Evolutionary conservation across 2,113 vertebrate species (phyloP), one percentile per base, ranked within the genome.

Genomic region (Hippolais icterina): DNA sequence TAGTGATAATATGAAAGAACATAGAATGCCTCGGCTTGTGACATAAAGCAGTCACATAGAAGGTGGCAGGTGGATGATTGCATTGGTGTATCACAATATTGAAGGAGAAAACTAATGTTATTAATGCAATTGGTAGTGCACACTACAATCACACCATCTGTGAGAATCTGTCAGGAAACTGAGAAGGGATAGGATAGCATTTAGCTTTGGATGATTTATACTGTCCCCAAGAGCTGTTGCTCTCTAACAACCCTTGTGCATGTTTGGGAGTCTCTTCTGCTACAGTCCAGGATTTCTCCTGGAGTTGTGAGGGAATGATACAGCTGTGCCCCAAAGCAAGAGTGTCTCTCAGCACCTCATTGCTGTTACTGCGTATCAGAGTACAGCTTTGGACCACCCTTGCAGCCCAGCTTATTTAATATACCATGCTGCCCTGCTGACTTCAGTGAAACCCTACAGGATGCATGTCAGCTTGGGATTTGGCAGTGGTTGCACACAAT

Each of bases 371-470:
- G 37, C 28, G 0, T 77, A 52, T 92, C 92, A 83, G 64, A 90
- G 52, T 21, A 90, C 92, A 83, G 95, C 90, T 95, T 74, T 59
- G 57, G 96, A 96, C 94, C 92, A 94, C 92, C 92, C 92, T 88
- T 57, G 49, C 75, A 69, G 90, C 47, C 59, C 79, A 50, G 68
- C 71, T 93, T 39, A 7, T 87, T 87, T 87, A 56, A 80, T 68
- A 42, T 83, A 59, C 87, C 75, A 28, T 63, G 82, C 64, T 94
- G 85, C 79, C 90, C 76, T 2, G 5, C 93, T 81, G 93, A 93
- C 87, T 95, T 93, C 93, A 91, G 1, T 89, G 93, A 94, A 92
- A 65, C 60, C 76, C 44, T 70, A 35, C 83, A 56, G 79, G 85
- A 91, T 86, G 54, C 82, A 52, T 86, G 82, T 93, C 90, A 83